These are phyloP conservation scores for Calonectris borealis DNA, from an alignment of 2,113 vertebrate species.

Conservation along the genomic window DNA sequence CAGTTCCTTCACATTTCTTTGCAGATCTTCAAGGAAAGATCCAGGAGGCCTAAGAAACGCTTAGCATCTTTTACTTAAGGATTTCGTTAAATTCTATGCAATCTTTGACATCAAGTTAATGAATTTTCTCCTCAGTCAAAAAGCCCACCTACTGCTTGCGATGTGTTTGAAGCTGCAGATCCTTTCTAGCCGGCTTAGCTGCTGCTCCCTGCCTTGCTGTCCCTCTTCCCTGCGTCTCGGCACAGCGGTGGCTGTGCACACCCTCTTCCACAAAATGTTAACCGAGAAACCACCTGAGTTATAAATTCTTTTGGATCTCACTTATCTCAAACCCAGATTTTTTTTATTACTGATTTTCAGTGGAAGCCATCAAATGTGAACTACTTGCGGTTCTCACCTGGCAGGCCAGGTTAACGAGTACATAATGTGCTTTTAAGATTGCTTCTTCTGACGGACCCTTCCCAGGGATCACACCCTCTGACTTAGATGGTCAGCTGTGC, in stretches of 20 bases:
- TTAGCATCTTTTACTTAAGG: constrained; percentile 42
- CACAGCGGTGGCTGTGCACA: accelerated
- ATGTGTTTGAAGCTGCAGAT: not conserved
- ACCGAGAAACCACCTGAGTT: not conserved
- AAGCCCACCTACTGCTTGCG: not conserved
- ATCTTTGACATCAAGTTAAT: constrained; percentile 48
- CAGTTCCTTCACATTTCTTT: constrained; percentile 38
- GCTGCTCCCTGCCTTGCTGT: not conserved
- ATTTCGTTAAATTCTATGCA: not conserved
- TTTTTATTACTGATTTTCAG: not conserved
- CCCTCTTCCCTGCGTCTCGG: not conserved
- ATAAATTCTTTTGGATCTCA: accelerated
- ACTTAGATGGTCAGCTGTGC: not conserved
- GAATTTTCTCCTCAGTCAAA: constrained; percentile 38
- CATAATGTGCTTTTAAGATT: not conserved
- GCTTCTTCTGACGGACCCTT: not conserved
- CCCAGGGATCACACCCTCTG: not conserved
- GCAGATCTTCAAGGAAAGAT: constrained; percentile 32
- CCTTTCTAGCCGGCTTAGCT: not conserved
- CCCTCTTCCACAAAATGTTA: not conserved
- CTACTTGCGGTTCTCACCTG: not conserved
- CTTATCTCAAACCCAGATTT: not conserved
- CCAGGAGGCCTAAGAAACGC: constrained; percentile 11
- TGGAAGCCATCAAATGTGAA: not conserved
- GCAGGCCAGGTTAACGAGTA: not conserved